Base-by-base conservation (phyloP, 2,888 invertebrate species). In the Slavum lentiscoides region DNA sequence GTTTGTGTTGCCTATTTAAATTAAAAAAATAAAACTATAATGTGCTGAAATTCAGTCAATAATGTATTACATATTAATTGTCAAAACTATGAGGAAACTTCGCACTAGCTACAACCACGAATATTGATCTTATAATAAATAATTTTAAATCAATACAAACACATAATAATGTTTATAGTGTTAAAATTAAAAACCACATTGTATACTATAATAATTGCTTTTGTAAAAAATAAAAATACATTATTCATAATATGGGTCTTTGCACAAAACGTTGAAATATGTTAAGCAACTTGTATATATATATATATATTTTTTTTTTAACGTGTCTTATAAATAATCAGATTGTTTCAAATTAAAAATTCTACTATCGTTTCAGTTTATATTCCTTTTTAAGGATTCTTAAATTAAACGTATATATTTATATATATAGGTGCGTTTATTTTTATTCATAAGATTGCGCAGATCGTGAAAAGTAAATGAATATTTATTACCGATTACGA, bases 211-310 rank as follows among this genome's bases (percentile, higher is more conserved):
- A 67, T 75, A 75, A 67, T 75, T 75, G 66, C 66, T 75, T 75
- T 67, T 75, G 21, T 69, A 61, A 53, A 74, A 55, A 55, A 55
- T 55, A 19, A 17, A 55, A 82, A 70, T 59, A 59, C 74, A 81
- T 80, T 69, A 76, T 76, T 76, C 76, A 76, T 76, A 49, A 64
- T 61, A 21, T 66, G 64, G n/a, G 19, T 55, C 55, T 30, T 58
- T 19, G 61, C 55, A 64, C 66, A 58, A 81, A 62, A 72, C 72
- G 64, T 81, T 81, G 49, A 76, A 76, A 76, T 76, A 76, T 76
- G 76, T 61, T 53, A 69, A 69, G 59, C 59, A 76, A 59, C 68
- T 76, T 61, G 69, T 69, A 69, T 61, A 30, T 30, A 30, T 30
- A 30, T 30, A 30, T 30, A 30, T 30, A 30, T 30, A 30, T 30